phyloP scores from a whole-genome alignment of 2,113 vertebrate genomes.

The Myxocyprinus asiaticus region DNA sequence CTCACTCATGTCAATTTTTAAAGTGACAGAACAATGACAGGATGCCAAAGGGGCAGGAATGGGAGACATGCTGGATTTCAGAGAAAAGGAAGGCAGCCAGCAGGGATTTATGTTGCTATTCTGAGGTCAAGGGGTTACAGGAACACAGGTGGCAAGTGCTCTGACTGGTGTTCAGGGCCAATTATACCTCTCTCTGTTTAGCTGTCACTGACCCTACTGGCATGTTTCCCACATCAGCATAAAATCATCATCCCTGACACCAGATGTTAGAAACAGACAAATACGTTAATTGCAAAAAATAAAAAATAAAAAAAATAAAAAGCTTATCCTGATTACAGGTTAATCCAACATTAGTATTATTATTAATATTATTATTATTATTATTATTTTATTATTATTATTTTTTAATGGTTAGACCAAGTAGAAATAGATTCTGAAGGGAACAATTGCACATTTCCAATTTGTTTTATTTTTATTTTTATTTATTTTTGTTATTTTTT shows the following conservation, averaged over 20 bases:
- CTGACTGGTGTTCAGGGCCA: conserved; percentile 21
- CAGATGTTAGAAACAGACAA: not conserved
- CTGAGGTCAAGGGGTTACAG: not conserved
- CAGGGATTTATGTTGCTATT: conserved; percentile 8
- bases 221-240: not conserved
- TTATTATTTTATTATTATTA: too few relatives aligned
- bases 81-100: conserved; percentile 11
- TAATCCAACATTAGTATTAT: too few relatives aligned
- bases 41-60: conserved; percentile 5
- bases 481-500: too few relatives aligned
- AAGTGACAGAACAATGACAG: conserved; percentile 46
- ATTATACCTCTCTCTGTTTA: conserved; percentile 9
- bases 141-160: conserved; percentile 4
- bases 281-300: not conserved
- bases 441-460: too few relatives aligned
- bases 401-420: too few relatives aligned
- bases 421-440: too few relatives aligned
- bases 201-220: not conserved
- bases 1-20: conserved; percentile 44
- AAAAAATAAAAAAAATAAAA: too few relatives aligned
- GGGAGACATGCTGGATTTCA: not conserved
- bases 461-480: too few relatives aligned
- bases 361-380: too few relatives aligned
- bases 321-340: too few relatives aligned
- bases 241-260: not conserved